A percentile compares a stretch with the other conserved stretches of the same genome.
These are phyloP conservation scores for Mythimna vitellina DNA, from an alignment of 2,888 invertebrate species.

Conservation along the genomic window DNA sequence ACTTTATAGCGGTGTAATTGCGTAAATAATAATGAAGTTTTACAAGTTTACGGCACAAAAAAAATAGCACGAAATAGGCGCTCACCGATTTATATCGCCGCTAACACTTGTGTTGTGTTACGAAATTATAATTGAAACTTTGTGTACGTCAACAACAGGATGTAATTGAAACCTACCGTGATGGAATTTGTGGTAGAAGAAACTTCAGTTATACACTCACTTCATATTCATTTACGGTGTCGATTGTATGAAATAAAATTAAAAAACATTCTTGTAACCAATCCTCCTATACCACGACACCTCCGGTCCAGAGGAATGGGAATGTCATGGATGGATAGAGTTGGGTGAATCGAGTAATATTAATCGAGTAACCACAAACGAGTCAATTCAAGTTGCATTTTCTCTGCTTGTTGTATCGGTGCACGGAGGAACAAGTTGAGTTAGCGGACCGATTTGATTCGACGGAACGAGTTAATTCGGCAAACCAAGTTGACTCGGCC, in stretches of 20 bases:
- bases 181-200: not conserved
- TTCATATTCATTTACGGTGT: conserved; percentile 30
- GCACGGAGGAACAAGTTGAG: too few relatives aligned
- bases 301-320: not conserved
- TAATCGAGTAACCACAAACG: too few relatives aligned
- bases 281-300: conserved; percentile 39
- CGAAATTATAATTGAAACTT: conserved; percentile 12
- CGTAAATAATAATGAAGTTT: not conserved
- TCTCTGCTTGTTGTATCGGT: too few relatives aligned
- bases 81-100: not conserved
- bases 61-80: conserved; percentile 8
- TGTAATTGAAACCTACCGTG: conserved; percentile 27
- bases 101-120: not conserved
- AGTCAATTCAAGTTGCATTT: too few relatives aligned
- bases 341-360: too few relatives aligned
- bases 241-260: conserved; percentile 16
- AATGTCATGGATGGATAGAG: not conserved
- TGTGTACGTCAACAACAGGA: conserved; percentile 12
- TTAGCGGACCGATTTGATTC: too few relatives aligned
- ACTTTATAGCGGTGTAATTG: not conserved
- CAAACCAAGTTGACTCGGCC: too few relatives aligned
- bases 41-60: not conserved
- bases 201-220: conserved; percentile 14
- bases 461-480: too few relatives aligned
- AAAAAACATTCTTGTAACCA: conserved; percentile 18